A percentile compares a stretch with the other conserved stretches of the same genome.
These are phyloP conservation scores for Crossocerus cetratus DNA, from an alignment of 2,888 invertebrate species.

Conservation along the genomic window DNA sequence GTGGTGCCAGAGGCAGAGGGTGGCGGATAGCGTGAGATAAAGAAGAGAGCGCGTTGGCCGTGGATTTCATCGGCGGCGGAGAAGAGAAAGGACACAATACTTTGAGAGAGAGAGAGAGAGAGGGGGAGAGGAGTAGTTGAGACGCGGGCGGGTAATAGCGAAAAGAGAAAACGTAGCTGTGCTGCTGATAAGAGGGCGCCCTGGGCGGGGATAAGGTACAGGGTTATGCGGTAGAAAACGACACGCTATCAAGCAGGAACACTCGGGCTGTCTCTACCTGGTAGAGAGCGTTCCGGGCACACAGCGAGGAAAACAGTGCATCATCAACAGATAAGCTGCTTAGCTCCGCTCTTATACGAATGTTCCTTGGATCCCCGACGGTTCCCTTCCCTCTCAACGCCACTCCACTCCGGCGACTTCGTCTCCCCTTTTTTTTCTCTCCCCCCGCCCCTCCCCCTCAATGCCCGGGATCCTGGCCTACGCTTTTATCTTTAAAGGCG, in stretches of 20 bases:
- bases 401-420: conserved; percentile 7
- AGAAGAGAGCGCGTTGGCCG: too few species aligned
- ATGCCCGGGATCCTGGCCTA: too few species aligned
- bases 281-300: too few species aligned
- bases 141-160: conserved; percentile 23
- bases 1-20: too few species aligned
- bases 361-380: conserved; percentile 52
- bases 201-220: conserved; percentile 43
- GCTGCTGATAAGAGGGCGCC: conserved; percentile 30
- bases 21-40: too few species aligned
- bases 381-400: too few species aligned
- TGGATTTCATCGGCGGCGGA: too few species aligned
- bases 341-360: conserved; percentile 68
- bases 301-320: conserved; percentile 71
- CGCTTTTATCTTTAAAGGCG: conserved; percentile 34
- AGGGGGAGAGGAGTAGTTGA: conserved; percentile 21
- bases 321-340: conserved; percentile 74
- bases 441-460: neutral
- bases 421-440: neutral
- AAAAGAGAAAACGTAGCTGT: conserved; percentile 15
- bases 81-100: too few species aligned
- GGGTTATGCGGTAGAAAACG: conserved; percentile 62
- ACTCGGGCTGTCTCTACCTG: conserved; percentile 58
- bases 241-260: conserved; percentile 71
- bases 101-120: conserved; percentile 10